Conservation (phyloP, 2,888 invertebrate species). For the Melolontha melolontha region DNA sequence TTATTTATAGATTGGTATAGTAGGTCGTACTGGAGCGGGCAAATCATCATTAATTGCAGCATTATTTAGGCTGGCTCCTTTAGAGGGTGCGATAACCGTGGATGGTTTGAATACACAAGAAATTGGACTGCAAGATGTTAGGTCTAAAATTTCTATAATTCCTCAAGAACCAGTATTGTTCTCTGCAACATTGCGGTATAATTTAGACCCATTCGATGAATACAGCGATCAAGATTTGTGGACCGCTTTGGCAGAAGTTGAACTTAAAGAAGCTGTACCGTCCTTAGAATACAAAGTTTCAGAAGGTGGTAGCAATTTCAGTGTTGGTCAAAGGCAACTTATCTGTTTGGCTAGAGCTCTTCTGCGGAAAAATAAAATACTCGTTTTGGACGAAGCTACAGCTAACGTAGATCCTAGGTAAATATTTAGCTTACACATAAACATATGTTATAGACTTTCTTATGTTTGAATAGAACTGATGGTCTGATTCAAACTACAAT, state of each 20-base stretch:
- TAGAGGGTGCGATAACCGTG: slow-evolving; percentile 80
- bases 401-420: slow-evolving; percentile 90
- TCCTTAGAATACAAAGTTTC: slow-evolving; percentile 75
- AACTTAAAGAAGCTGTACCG: slow-evolving; percentile 76
- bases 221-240: slow-evolving; percentile 79
- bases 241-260: slow-evolving; percentile 80
- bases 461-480: slow-evolving; percentile 75
- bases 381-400: slow-evolving; percentile 91
- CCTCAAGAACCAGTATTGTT: slow-evolving; percentile 67
- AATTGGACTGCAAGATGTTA: slow-evolving; percentile 82
- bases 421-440: slow-evolving; percentile 46
- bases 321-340: slow-evolving; percentile 89
- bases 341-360: slow-evolving; percentile 89
- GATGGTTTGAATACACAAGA: slow-evolving; percentile 79
- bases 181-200: slow-evolving; percentile 82
- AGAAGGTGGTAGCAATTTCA: slow-evolving; percentile 87
- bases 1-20: slow-evolving; percentile 77
- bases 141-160: slow-evolving; percentile 85
- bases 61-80: slow-evolving; percentile 83
- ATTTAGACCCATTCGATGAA: slow-evolving; percentile 85
- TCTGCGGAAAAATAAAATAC: slow-evolving; percentile 80
- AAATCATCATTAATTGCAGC: slow-evolving; percentile 86
- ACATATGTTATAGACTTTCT: neutral
- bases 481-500: slow-evolving; percentile 83
- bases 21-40: slow-evolving; percentile 89